Base-by-base conservation (phyloP, 2,888 invertebrate species). In the Aspidapion aeneum region DNA sequence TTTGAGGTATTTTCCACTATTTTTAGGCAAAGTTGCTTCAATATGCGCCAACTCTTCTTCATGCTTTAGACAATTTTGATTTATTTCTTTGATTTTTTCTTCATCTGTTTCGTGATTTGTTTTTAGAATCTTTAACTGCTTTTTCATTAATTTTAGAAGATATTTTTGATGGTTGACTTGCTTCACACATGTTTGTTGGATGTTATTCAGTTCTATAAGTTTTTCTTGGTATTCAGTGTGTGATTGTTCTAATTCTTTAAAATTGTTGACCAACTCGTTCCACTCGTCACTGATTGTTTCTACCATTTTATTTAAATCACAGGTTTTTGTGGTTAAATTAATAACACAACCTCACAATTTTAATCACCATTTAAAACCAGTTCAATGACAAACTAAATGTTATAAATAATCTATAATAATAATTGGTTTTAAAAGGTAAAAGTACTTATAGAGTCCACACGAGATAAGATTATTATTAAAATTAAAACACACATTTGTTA, bases 151-250 rank as follows among this genome's bases (percentile, higher is more conserved):
- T 49, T 87, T 87, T 81, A 96, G 86, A 66, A 94, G 86, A 81
- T 96, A 96, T 72, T 90, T 87, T 78, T 97, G 96, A 80, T 97
- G 96, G 70, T 86, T 87, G 69, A 97, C 87, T 74, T 92, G 92
- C 76, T 91, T 91, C 73, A 91, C 82, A 80, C 95, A 95, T 85
- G 90, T 85, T 73, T 87, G 86, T 78, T 96, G 96, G 21, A 91
- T 81, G 69, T 89, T 87, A 51, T 88, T 86, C 48, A 96, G 84
- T 78, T 93, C 90, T 72, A 93, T 93, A 70, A 96, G 82, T 78
- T 93, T 89, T 60, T 88, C 84, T 57, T 90, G 83, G 81, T 96
- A 96, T 66, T 89, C 87, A 74, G 90, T 89, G 80, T 94, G 94
- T 57, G 86, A 77, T 49, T 82, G 80, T 91, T 93, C 79, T n/a